Evolutionary conservation across 2,113 vertebrate species (phyloP).

Genomic region (Micronycteris hirsuta): DNA sequence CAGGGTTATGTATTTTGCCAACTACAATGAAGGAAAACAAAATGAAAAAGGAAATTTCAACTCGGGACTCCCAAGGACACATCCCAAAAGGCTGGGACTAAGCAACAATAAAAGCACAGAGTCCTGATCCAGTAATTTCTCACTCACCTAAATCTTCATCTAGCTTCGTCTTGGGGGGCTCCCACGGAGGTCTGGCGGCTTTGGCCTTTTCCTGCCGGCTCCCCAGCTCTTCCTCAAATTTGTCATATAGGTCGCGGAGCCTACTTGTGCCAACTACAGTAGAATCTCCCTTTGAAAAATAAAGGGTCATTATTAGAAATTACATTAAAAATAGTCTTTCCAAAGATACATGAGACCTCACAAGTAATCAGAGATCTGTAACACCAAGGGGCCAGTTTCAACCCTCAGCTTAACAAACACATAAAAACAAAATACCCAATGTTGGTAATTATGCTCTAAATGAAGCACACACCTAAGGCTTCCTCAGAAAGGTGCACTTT

Average conservation of each 20-base stretch:
- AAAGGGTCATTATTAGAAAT: constrained; percentile 3
- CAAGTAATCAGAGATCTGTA: background rate
- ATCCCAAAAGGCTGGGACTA: background rate
- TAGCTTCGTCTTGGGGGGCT: constrained; percentile 95
- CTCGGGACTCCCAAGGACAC: background rate
- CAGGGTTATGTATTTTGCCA: background rate
- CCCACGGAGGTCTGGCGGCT: constrained; percentile 90
- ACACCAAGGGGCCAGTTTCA: background rate
- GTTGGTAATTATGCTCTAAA: background rate
- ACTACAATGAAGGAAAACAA: background rate
- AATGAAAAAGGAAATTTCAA: background rate
- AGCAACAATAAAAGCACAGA: background rate
- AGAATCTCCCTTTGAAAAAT: constrained; percentile 90
- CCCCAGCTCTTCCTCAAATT: constrained; percentile 93
- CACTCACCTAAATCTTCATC: constrained; percentile 92
- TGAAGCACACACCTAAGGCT: background rate
- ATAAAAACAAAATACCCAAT: background rate
- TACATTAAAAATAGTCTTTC: background rate
- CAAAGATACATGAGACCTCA: background rate
- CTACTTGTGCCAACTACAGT: constrained; percentile 97
- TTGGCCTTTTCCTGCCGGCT: constrained; percentile 91
- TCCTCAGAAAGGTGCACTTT: background rate
- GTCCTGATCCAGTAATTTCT: background rate
- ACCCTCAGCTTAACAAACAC: background rate
- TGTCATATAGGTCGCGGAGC: constrained; percentile 91